These are phyloP conservation scores for Drepana arcuata DNA, from an alignment of 1,140 invertebrate genomes.

Conservation along the genomic window DNA sequence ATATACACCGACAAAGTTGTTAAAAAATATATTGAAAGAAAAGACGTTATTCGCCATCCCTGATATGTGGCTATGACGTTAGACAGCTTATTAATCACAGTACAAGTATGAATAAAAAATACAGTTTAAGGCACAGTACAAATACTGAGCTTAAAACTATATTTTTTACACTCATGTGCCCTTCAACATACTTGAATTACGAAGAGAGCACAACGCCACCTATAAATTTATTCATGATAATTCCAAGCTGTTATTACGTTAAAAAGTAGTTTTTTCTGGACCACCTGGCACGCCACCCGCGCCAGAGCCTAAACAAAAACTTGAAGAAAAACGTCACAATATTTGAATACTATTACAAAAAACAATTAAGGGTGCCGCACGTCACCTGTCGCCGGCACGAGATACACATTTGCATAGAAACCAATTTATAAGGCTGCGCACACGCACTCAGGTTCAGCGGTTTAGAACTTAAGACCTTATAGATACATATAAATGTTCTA, in stretches of 20 bases:
- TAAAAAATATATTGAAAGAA: too few relatives aligned
- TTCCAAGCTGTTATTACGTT: slow-evolving; percentile 46
- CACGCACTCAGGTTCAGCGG: neutral
- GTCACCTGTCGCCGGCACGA: slow-evolving; percentile 66
- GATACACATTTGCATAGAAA: slow-evolving; percentile 66
- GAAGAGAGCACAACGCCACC: too few relatives aligned
- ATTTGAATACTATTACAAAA: slow-evolving; percentile 71
- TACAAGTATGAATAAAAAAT: too few relatives aligned
- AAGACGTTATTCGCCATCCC: too few relatives aligned
- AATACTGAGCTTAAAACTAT: too few relatives aligned
- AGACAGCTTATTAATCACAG: too few relatives aligned
- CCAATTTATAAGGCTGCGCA: slow-evolving; percentile 18
- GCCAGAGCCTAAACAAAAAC: slow-evolving; percentile 43
- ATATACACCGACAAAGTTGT: too few relatives aligned
- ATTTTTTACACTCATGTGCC: too few relatives aligned
- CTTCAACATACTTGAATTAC: too few relatives aligned
- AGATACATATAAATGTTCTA: neutral
- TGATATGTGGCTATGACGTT: too few relatives aligned
- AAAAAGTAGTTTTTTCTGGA: slow-evolving; percentile 49
- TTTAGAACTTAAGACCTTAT: neutral
- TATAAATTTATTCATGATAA: too few relatives aligned
- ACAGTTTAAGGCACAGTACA: too few relatives aligned
- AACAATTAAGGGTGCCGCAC: slow-evolving; percentile 65
- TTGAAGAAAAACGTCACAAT: slow-evolving; percentile 61
- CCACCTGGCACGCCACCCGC: slow-evolving; percentile 64